Evolutionary conservation across 2,888 invertebrate species (phyloP).

Genomic region (Eulithis testata): DNA sequence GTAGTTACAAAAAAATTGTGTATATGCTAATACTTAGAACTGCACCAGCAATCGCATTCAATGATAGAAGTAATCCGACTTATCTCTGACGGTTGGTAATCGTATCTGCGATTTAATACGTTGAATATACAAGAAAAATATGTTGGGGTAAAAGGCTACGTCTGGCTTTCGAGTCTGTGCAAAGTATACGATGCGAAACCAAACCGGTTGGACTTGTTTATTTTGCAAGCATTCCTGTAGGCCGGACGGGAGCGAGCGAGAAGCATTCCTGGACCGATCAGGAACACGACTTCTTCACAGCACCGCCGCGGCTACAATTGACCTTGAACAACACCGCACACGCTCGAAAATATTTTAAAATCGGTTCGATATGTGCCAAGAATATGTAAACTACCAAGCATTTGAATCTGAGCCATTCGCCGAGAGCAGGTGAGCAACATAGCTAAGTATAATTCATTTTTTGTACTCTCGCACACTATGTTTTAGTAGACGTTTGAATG

Average conservation of each 20-base stretch:
- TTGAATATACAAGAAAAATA: constrained; percentile 52
- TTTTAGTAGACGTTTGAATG: constrained; percentile 22
- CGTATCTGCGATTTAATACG: constrained; percentile 44
- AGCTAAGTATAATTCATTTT: constrained; percentile 29
- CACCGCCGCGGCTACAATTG: constrained; percentile 55
- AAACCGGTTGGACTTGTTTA: constrained; percentile 81
- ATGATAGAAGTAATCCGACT: constrained; percentile 44
- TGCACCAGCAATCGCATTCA: constrained; percentile 26
- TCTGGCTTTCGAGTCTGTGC: constrained; percentile 60
- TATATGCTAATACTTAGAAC: not conserved
- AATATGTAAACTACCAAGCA: constrained; percentile 50
- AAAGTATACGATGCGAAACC: constrained; percentile 71
- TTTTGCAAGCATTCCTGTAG: constrained; percentile 82
- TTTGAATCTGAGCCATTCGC: constrained; percentile 52
- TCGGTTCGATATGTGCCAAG: constrained; percentile 49
- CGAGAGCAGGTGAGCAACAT: constrained; percentile 40
- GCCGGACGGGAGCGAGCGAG: constrained; percentile 72
- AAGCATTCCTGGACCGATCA: constrained; percentile 71
- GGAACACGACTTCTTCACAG: constrained; percentile 70
- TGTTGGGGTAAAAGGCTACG: constrained; percentile 62
- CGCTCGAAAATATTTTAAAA: constrained; percentile 55
- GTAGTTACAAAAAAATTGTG: too few species aligned
- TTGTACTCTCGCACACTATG: constrained; percentile 18
- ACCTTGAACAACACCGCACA: constrained; percentile 70
- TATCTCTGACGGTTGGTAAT: constrained; percentile 46